phyloP scores from a whole-genome alignment of 2,797 vertebrate genomes.

The Ataeniobius toweri region DNA sequence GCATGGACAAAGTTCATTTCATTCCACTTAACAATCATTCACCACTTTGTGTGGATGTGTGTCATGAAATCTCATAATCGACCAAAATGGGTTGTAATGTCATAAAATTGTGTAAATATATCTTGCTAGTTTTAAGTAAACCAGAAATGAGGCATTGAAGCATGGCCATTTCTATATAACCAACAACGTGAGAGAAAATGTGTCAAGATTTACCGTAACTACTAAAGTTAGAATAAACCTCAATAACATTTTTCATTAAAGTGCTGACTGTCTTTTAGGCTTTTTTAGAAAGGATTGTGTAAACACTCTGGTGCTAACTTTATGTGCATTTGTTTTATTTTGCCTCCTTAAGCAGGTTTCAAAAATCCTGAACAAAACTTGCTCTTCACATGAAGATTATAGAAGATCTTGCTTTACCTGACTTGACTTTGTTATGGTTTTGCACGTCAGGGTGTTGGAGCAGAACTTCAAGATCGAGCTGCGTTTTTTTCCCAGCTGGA shows the following conservation, averaged over 20 bases:
- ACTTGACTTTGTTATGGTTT: constrained; percentile 2
- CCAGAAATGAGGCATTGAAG: neutral
- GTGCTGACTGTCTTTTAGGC: neutral
- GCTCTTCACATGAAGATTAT: neutral
- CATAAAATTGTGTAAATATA: neutral
- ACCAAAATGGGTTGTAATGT: too few species aligned
- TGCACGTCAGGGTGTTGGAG: constrained; percentile 75
- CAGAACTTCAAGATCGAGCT: constrained; percentile 82
- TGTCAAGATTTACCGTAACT: too few species aligned
- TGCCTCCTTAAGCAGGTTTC: too few species aligned
- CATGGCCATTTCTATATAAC: too few species aligned
- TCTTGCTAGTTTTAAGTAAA: neutral
- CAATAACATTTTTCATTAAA: neutral
- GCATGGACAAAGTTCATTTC: too few species aligned
- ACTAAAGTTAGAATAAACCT: neutral
- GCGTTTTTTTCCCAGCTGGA: constrained; percentile 84
- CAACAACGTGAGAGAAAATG: too few species aligned
- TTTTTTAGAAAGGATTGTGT: neutral
- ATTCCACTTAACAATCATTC: too few species aligned
- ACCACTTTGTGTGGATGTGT: too few species aligned
- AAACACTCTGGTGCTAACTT: too few species aligned
- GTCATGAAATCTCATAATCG: too few species aligned
- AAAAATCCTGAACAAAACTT: neutral
- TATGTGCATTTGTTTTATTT: neutral
- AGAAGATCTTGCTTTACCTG: too few species aligned